Conservation (phyloP, 2,888 invertebrate genomes). For the Drosophila lutescens region DNA sequence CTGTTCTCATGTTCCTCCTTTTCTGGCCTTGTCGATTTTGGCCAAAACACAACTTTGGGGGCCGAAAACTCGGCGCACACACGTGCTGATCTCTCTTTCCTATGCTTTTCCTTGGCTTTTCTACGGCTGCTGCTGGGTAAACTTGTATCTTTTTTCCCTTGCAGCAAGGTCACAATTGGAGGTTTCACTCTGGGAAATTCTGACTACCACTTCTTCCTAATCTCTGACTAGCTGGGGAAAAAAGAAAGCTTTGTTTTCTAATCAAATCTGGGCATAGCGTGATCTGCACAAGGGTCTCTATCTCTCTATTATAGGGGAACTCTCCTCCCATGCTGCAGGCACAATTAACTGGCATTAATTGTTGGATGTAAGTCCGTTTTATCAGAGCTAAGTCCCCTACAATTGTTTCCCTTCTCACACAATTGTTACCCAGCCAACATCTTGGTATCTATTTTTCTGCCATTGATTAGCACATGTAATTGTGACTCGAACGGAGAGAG, state of each 20-base stretch:
- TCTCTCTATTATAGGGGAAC: conserved; percentile 2
- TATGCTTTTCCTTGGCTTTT: conserved; percentile 19
- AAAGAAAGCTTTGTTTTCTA: conserved; percentile 28
- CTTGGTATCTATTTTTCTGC: conserved; percentile 15
- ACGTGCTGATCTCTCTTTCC: conserved; percentile 58
- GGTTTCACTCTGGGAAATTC: conserved; percentile 36
- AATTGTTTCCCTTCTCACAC: conserved; percentile 32
- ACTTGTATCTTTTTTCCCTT: conserved; percentile 14
- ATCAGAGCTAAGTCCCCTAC: conserved; percentile 17
- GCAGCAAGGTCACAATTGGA: conserved; percentile 32
- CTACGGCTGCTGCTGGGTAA: background rate
- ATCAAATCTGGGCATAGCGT: conserved; percentile 36
- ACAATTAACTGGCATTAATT: conserved; percentile 29
- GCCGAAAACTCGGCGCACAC: conserved; percentile 38
- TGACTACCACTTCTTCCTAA: conserved; percentile 10
- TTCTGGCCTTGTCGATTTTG: conserved; percentile 29
- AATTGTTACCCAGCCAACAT: conserved; percentile 1
- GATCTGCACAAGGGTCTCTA: conserved; percentile 4
- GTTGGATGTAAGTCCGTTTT: conserved; percentile 18
- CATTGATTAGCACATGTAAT: conserved; percentile 72
- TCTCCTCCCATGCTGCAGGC: background rate
- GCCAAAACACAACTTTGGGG: conserved; percentile 39
- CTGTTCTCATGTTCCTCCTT: conserved; percentile 43
- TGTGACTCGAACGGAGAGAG: conserved; percentile 42
- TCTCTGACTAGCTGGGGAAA: conserved; percentile 36